Conservation (phyloP, 2,888 invertebrate genomes). For the Ectobius pallidus region DNA sequence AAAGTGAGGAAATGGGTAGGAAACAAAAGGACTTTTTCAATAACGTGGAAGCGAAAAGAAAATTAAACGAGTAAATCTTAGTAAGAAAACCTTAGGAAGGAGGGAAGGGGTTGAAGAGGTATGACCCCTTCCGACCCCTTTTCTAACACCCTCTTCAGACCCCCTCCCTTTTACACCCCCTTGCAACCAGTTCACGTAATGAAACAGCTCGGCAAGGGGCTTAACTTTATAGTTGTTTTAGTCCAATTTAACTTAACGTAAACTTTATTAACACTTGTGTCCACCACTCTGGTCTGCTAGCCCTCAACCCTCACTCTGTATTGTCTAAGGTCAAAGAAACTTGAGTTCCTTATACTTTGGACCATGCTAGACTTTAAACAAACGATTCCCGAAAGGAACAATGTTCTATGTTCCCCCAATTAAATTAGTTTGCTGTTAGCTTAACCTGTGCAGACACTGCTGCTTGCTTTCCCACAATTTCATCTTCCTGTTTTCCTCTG, state of each 20-base stretch:
- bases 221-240: slow-evolving; percentile 37
- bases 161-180: not conserved
- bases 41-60: slow-evolving; percentile 43
- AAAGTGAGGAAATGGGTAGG: slow-evolving; percentile 29
- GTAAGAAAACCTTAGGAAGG: slow-evolving; percentile 20
- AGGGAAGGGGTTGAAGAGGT: slow-evolving; percentile 26
- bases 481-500: too few relatives aligned
- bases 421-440: slow-evolving; percentile 2
- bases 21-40: slow-evolving; percentile 44
- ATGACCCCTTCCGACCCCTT: slow-evolving; percentile 18
- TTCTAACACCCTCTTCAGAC: not conserved
- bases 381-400: not conserved
- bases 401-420: not conserved
- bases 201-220: slow-evolving; percentile 34
- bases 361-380: not conserved
- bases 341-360: not conserved
- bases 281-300: slow-evolving; percentile 9
- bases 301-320: not conserved
- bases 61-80: slow-evolving; percentile 42
- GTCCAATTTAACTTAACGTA: slow-evolving; percentile 43
- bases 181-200: slow-evolving; percentile 27
- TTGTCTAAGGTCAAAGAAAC: slow-evolving; percentile 25
- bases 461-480: not conserved
- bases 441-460: not conserved
- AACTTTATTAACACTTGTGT: slow-evolving; percentile 40